Evolutionary conservation across 1,140 invertebrate genomes (phyloP), one percentile per base, ranked within the genome.

Genomic region (Lasaia peninsularis): DNA sequence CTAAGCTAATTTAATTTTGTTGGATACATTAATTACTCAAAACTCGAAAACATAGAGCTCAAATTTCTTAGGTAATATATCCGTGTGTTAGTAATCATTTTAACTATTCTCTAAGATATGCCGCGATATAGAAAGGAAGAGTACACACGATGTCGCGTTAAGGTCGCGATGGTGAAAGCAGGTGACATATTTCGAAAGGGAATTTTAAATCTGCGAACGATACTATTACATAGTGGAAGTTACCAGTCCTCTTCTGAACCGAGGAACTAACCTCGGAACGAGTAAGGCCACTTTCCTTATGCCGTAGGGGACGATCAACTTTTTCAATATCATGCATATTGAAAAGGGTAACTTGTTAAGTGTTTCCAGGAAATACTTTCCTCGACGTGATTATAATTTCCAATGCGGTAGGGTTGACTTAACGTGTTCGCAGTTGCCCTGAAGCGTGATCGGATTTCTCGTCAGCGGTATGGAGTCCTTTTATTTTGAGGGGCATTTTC

Each of bases 41-140:
- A n/a, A n/a, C n/a, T n/a, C n/a, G n/a, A n/a, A n/a, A n/a, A n/a
- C n/a, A n/a, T n/a, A n/a, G n/a, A n/a, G n/a, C n/a, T n/a, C n/a
- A n/a, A n/a, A n/a, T n/a, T n/a, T n/a, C n/a, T n/a, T n/a, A n/a
- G n/a, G n/a, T n/a, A n/a, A n/a, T n/a, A 20, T 35, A 35, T 20
- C 11, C 35, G 9, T 18, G 0, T 31, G 8, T 33, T 5, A 52
- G 10, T 7, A 48, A 16, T 34, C 16, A 33, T 35, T 37, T 37
- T 55, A n/a, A 37, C 20, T 50, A 50, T 50, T 21, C 56, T 34
- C 40, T 57, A 31, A 34, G 14, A 56, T 12, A 24, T 62, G 62
- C 60, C 54, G 67, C 71, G 71, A 71, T 62, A 67, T 80, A 76
- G 85, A 88, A 88, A 88, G 82, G 82, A 88, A 88, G 80, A 88